Base-by-base conservation (phyloP, 1,140 invertebrate species). In the Orchesella cincta region DNA sequence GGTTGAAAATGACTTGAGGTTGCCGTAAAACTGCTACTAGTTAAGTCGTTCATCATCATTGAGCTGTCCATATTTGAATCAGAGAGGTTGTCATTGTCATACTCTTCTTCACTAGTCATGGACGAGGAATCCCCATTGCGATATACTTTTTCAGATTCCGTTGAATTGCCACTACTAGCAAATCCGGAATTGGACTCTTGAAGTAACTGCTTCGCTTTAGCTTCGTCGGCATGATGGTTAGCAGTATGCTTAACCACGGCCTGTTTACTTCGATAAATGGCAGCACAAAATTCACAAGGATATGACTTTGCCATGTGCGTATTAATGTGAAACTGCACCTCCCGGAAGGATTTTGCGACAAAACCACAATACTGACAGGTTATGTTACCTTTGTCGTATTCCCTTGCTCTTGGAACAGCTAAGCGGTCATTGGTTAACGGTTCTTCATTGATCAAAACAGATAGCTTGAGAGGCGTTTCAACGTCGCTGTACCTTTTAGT, bases 261-360 rank as follows among this genome's bases (percentile, higher is more conserved):
- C 26, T 57, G 54, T 57, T 57, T 57, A 23, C 54, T 57, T 23
- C 54, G 54, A 57, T 57, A 57, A 57, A 57, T 23, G 54, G 12
- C 12, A 14, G 54, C 12, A 26, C 54, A 57, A 26, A 57, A 57
- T 26, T 57, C 54, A 23, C 54, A 57, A 8, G 54, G 54, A 23
- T 57, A 57, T 23, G 54, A 57, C 23, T 57, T 57, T 26, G 54
- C 12, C 54, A 57, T 57, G 54, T 57, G 54, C 12, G 54, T 57
- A 57, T 57, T 57, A 5, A 57, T 26, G 26, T 57, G 54, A 57
- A 57, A 57, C 23, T 57, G 8, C 5, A 57, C 23, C 26, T 57
- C 54, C 23, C n/a, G 12, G 8, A 57, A 12, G 3, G 54, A n/a
- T 23, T 16, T 26, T 57, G 54, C 54, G 12, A 5, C 54, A 57